These are phyloP conservation scores for Pseudachorutes palmiensis DNA, from an alignment of 1,140 invertebrate genomes.

Conservation along the genomic window DNA sequence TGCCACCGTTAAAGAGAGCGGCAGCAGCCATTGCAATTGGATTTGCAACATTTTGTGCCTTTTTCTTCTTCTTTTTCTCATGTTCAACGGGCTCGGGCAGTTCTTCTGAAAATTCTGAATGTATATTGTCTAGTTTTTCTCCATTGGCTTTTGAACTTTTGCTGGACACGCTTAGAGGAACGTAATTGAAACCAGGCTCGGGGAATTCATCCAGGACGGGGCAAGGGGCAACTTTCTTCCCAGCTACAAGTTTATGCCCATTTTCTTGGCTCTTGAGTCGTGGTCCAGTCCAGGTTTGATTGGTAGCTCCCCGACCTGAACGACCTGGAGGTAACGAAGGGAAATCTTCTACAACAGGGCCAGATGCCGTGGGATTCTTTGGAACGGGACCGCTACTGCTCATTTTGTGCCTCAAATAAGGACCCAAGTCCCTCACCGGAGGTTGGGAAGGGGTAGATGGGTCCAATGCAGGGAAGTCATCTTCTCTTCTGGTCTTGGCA, in stretches of 20 bases:
- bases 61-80: conserved; percentile 20
- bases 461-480: conserved; percentile 33
- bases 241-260: conserved; percentile 1
- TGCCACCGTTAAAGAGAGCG: conserved; percentile 23
- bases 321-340: background rate
- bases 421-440: too few species aligned
- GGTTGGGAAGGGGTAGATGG: background rate
- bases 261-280: conserved; percentile 13
- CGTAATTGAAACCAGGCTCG: conserved; percentile 23
- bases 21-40: conserved; percentile 20
- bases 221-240: conserved; percentile 23
- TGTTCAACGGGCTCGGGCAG: conserved; percentile 1
- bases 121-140: too few species aligned
- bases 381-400: background rate
- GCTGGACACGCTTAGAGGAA: conserved; percentile 23
- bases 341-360: background rate
- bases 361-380: too few species aligned
- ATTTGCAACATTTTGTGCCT: conserved; percentile 15
- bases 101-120: too few species aligned
- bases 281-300: conserved; percentile 15
- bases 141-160: background rate
- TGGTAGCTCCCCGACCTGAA: background rate
- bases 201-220: conserved; percentile 10
- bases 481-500: conserved; percentile 31
- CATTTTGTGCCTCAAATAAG: background rate